phyloP scores from a whole-genome alignment of 1,140 invertebrate species.

The Odontomachus brunneus region DNA sequence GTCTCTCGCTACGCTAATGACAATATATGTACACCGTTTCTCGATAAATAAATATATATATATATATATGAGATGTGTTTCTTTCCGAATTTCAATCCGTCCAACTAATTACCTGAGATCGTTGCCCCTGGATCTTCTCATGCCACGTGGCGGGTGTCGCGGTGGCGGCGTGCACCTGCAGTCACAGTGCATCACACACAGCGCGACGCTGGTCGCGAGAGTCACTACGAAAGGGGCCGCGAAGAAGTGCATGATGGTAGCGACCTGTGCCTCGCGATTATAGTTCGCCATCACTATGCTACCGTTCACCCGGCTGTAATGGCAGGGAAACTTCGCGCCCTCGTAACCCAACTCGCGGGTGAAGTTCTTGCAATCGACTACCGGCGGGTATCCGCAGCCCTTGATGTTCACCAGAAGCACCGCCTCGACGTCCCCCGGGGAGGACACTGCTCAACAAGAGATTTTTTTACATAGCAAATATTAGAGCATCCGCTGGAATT shows the following conservation, averaged over 20 bases:
- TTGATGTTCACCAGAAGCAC: constrained; percentile 92
- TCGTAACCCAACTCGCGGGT: constrained; percentile 91
- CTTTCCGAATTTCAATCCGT: not conserved
- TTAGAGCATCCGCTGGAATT: constrained; percentile 14
- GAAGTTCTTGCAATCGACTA: constrained; percentile 93
- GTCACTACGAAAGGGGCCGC: constrained; percentile 93
- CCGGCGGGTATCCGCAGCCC: constrained; percentile 95
- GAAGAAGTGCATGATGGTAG: constrained; percentile 92
- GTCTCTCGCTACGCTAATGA: constrained; percentile 4
- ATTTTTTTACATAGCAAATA: constrained; percentile 20
- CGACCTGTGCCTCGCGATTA: constrained; percentile 91
- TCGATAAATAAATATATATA: constrained; percentile 1
- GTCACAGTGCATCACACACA: constrained; percentile 94
- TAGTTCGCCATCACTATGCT: constrained; percentile 93
- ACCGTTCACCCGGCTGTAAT: constrained; percentile 92
- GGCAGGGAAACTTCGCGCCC: constrained; percentile 92
- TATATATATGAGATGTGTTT: not conserved
- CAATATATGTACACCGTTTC: constrained; percentile 3
- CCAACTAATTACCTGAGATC: constrained; percentile 86
- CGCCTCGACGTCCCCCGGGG: constrained; percentile 86
- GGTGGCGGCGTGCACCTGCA: constrained; percentile 87
- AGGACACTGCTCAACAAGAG: constrained; percentile 64
- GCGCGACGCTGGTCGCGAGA: constrained; percentile 91
- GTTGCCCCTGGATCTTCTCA: constrained; percentile 86
- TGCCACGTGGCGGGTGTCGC: constrained; percentile 82